Evolutionary conservation across 2,888 invertebrate genomes (phyloP).

Genomic region (Pasiphila rectangulata): DNA sequence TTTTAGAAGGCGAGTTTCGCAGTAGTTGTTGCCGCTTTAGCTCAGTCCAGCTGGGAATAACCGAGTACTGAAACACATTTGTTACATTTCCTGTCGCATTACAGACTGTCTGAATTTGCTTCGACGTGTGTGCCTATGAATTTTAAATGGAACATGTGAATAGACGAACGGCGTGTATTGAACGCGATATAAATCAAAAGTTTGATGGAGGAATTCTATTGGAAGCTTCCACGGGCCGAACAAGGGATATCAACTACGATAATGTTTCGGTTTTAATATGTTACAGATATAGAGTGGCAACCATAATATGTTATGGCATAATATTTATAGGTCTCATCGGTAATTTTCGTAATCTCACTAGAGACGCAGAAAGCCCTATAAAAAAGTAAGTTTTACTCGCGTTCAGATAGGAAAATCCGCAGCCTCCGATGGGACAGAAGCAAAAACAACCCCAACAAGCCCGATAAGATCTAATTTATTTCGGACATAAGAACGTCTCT

Average conservation of each 20-base stretch:
- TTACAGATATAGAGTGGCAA: not conserved
- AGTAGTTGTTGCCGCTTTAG: conserved; percentile 22
- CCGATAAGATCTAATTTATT: conserved; percentile 45
- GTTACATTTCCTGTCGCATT: conserved; percentile 54
- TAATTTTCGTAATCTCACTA: not conserved
- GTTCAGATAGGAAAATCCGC: conserved; percentile 17
- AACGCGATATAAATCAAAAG: conserved; percentile 19
- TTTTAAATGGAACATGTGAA: conserved; percentile 22
- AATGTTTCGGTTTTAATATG: not conserved
- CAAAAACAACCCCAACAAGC: conserved; percentile 39
- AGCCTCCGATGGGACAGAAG: conserved; percentile 21
- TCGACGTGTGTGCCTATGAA: conserved; percentile 23
- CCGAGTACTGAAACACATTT: conserved; percentile 47
- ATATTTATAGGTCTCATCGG: not conserved
- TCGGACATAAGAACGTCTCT: conserved; percentile 44
- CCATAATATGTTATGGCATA: not conserved
- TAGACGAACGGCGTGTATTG: conserved; percentile 10
- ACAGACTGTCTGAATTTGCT: conserved; percentile 45
- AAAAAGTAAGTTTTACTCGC: conserved; percentile 19
- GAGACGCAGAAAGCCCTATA: conserved; percentile 11
- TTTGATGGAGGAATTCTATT: conserved; percentile 4
- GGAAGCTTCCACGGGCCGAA: not conserved
- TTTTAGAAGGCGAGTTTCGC: conserved; percentile 12
- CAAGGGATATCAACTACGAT: not conserved
- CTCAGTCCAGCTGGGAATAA: conserved; percentile 45